These are phyloP conservation scores for Dysmachus trigonus DNA, from an alignment of 2,888 invertebrate genomes.

Conservation along the genomic window DNA sequence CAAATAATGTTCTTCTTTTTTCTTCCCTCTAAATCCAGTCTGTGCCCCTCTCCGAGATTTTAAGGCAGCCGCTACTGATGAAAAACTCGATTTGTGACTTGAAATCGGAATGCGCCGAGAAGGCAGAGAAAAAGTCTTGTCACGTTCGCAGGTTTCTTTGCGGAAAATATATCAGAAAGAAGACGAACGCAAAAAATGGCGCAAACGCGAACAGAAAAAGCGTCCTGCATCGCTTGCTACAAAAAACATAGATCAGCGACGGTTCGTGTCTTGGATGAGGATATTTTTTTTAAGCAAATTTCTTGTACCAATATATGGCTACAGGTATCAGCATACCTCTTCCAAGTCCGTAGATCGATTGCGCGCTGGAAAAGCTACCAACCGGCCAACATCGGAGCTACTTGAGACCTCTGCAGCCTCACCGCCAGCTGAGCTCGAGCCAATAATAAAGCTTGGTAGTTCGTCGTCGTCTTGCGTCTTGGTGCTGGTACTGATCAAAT, in stretches of 20 bases:
- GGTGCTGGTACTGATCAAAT: conserved; percentile 33
- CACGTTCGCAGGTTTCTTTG: conserved; percentile 39
- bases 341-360: background rate
- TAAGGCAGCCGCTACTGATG: conserved; percentile 15
- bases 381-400: background rate
- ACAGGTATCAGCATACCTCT: background rate
- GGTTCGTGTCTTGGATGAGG: conserved; percentile 19
- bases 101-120: conserved; percentile 36
- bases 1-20: background rate
- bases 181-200: background rate
- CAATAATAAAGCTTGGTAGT: background rate
- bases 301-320: background rate
- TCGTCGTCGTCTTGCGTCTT: background rate
- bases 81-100: conserved; percentile 38
- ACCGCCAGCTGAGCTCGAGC: background rate
- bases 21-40: background rate
- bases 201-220: background rate
- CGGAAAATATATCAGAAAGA: conserved; percentile 35
- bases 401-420: background rate
- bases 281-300: conserved; percentile 8
- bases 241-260: background rate
- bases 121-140: conserved; percentile 40
- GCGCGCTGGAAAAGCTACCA: background rate
- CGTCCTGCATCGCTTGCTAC: too few relatives aligned
- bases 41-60: background rate